Evolutionary conservation across 2,113 vertebrate genomes (phyloP).

Genomic region (Steatornis caripensis): DNA sequence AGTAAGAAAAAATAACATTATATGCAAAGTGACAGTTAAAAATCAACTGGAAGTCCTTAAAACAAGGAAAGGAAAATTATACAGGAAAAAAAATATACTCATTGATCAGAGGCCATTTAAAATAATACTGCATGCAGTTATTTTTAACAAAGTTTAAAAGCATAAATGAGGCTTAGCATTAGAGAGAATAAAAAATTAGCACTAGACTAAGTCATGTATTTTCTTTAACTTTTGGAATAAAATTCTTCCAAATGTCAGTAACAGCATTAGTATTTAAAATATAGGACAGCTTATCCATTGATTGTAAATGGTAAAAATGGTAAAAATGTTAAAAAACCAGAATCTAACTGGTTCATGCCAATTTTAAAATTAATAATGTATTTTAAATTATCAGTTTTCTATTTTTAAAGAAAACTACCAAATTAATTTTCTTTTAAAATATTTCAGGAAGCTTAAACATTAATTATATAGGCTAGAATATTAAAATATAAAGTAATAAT

Average conservation of each 20-base stretch:
- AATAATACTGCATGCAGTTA: slow-evolving; percentile 20
- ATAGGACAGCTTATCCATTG: not conserved
- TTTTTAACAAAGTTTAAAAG: slow-evolving; percentile 52
- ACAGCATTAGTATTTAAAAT: slow-evolving; percentile 28
- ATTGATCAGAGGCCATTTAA: slow-evolving; percentile 27
- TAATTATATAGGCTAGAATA: not conserved
- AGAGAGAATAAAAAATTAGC: not conserved
- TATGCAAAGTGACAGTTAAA: not conserved
- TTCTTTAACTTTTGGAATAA: slow-evolving; percentile 38
- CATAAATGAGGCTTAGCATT: not conserved
- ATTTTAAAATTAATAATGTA: not conserved
- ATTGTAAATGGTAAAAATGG: slow-evolving; percentile 9
- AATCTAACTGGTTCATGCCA: not conserved
- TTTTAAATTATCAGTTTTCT: not conserved
- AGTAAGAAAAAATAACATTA: not conserved
- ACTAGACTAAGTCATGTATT: not conserved
- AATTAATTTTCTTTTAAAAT: not conserved
- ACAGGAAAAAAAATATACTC: not conserved
- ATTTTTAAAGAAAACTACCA: not conserved
- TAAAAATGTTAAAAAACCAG: no score
- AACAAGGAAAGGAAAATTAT: not conserved
- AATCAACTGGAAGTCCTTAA: slow-evolving; percentile 12
- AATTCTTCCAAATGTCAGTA: slow-evolving; percentile 4
- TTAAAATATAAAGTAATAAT: not conserved
- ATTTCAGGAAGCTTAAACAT: not conserved